A percentile compares a stretch with the other conserved stretches of the same genome.
These are phyloP conservation scores for Patiria pectinifera DNA, from an alignment of 53 echinoderm and acorn worm species.

Conservation along the genomic window DNA sequence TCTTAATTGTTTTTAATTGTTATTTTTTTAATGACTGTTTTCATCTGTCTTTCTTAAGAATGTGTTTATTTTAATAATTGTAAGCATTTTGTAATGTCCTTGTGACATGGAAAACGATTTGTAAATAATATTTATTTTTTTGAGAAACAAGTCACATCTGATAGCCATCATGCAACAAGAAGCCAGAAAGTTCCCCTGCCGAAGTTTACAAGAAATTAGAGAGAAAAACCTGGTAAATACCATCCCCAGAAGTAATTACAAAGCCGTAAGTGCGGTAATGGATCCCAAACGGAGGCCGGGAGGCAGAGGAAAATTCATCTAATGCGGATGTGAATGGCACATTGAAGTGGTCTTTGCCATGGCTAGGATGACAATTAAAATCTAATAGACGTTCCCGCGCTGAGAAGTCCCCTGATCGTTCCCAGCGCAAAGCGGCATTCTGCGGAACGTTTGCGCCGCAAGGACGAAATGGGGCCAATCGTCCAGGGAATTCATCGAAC, in stretches of 20 bases:
- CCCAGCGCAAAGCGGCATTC: neutral
- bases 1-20: too few relatives aligned
- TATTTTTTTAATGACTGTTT: too few relatives aligned
- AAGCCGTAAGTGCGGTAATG: slow-evolving; percentile 5
- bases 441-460: neutral
- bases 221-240: slow-evolving; percentile 5
- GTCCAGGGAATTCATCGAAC: neutral
- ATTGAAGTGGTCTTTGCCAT: neutral
- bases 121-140: too few relatives aligned
- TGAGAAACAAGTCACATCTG: neutral
- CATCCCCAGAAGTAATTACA: slow-evolving; percentile 1
- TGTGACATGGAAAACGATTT: too few relatives aligned
- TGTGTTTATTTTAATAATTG: too few relatives aligned
- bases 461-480: neutral
- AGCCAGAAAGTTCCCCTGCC: neutral
- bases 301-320: neutral
- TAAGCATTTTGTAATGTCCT: too few relatives aligned
- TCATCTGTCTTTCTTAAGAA: too few relatives aligned
- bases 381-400: neutral
- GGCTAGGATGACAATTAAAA: neutral
- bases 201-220: neutral
- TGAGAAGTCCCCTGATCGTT: neutral
- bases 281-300: neutral
- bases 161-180: neutral
- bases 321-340: slow-evolving; percentile 17